Evolutionary conservation across 2,113 vertebrate genomes (phyloP).

Genomic region (Dipodomys spectabilis): DNA sequence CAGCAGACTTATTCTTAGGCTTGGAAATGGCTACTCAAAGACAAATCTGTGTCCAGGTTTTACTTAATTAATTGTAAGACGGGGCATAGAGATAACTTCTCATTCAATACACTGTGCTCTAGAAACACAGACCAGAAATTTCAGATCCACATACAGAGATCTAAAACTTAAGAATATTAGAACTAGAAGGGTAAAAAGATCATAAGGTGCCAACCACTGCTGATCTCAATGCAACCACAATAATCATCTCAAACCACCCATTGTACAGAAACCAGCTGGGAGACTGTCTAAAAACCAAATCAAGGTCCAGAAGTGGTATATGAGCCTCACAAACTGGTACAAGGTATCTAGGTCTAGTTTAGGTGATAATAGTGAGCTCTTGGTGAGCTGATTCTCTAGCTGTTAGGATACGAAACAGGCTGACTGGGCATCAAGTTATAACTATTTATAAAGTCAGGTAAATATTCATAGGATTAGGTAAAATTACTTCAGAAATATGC

Average conservation of each 20-base stretch:
- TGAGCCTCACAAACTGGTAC: not conserved
- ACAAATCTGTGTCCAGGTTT: not conserved
- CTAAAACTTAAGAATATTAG: not conserved
- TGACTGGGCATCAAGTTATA: not conserved
- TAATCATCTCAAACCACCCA: not conserved
- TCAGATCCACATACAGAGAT: not conserved
- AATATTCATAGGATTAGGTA: not conserved
- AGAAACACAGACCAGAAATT: not conserved
- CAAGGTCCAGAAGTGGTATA: not conserved
- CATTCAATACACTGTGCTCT: not conserved
- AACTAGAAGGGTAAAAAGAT: not conserved
- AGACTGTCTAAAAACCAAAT: not conserved
- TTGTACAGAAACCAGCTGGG: not conserved
- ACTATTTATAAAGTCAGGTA: not conserved
- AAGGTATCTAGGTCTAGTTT: not conserved
- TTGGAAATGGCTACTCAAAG: constrained; percentile 45
- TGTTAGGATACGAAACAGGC: not conserved
- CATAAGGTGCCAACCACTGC: fast-evolving
- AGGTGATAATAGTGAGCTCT: not conserved
- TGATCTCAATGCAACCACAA: not conserved
- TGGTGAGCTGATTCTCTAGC: not conserved
- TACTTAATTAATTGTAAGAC: not conserved
- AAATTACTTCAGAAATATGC: not conserved
- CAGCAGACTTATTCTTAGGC: constrained; percentile 9
- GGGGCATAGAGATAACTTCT: not conserved